phyloP scores from a whole-genome alignment of 2,113 vertebrate species.

The Tinamus guttatus region DNA sequence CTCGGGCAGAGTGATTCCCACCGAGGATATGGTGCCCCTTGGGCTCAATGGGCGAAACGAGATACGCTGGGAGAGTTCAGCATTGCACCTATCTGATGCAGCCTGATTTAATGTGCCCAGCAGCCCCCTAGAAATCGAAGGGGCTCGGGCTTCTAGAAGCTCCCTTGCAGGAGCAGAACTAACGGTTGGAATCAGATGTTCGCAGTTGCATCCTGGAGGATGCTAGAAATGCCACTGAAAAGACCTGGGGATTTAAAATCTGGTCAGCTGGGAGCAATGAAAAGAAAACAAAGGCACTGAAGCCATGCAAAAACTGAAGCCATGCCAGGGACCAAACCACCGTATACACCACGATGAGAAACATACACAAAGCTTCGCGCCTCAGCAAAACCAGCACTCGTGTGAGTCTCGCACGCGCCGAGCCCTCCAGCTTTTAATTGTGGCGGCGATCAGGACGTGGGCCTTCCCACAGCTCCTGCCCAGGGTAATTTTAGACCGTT shows the following conservation, averaged over 20 bases:
- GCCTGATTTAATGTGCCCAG: not conserved
- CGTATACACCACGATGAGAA: not conserved
- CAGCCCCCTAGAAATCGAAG: not conserved
- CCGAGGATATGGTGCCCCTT: no score
- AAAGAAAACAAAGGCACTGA: not conserved
- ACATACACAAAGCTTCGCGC: not conserved
- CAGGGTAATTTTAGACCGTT: not conserved
- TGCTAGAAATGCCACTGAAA: not conserved
- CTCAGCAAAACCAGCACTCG: not conserved
- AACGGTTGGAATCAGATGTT: not conserved
- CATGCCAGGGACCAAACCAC: not conserved
- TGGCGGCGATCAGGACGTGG: not conserved
- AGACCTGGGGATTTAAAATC: not conserved
- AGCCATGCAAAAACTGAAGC: not conserved
- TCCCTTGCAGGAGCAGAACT: not conserved
- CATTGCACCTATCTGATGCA: not conserved
- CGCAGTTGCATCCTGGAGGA: not conserved
- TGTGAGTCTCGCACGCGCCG: no score
- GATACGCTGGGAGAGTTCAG: constrained; percentile 47
- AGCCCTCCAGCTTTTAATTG: not conserved
- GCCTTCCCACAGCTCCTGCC: constrained; percentile 11
- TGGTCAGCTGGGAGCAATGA: not conserved
- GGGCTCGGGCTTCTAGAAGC: not conserved
- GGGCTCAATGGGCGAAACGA: not conserved
- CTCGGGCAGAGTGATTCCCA: not conserved